Conservation (phyloP, 2,797 vertebrate genomes). For the Gymnoscopelus microlampas region DNA sequence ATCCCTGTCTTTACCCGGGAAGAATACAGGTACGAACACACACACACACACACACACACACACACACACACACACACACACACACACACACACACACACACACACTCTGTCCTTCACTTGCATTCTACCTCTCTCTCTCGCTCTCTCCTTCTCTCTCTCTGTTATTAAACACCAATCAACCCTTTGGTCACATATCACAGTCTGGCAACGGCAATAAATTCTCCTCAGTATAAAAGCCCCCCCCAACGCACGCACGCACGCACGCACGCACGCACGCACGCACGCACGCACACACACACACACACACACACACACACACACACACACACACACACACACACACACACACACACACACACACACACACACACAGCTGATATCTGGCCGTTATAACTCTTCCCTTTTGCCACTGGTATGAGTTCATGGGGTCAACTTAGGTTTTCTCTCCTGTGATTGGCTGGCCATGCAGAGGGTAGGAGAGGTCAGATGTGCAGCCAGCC, state of each 20-base stretch:
- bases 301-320: too few species aligned
- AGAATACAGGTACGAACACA: conserved; percentile 90
- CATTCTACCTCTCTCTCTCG: not conserved
- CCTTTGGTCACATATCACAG: conserved; percentile 6
- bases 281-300: not conserved
- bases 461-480: not conserved
- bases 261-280: not conserved
- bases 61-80: not conserved
- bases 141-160: conserved; percentile 1
- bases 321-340: too few species aligned
- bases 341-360: conserved; percentile 10
- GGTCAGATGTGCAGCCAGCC: conserved; percentile 32
- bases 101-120: not conserved
- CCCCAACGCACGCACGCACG: not conserved
- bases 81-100: conserved; percentile 2
- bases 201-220: conserved; percentile 12
- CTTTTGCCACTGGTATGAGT: conserved; percentile 22
- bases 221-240: too few species aligned
- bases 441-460: conserved; percentile 33
- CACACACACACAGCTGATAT: conserved; percentile 2
- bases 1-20: conserved; percentile 97
- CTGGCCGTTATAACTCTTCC: conserved; percentile 24
- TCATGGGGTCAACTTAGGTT: conserved; percentile 27
- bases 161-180: conserved; percentile 21
- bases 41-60: conserved; percentile 8